Conservation (phyloP, 2,113 vertebrate genomes). For the Lepidothrix coronata region DNA sequence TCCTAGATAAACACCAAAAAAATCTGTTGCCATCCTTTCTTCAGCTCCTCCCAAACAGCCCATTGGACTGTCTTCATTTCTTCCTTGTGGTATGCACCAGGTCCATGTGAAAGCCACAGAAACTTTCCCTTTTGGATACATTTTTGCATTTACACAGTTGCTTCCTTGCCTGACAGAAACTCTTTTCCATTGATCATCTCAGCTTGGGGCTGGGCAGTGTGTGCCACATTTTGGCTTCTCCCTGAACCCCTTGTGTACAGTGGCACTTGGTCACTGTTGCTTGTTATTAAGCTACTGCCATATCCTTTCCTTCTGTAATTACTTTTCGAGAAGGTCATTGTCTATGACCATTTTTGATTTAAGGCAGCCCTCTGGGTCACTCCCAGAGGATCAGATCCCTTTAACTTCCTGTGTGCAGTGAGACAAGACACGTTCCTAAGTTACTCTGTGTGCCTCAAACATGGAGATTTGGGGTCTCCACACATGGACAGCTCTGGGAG, state of each 20-base stretch:
- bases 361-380: neutral
- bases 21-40: neutral
- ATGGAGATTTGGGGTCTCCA: neutral
- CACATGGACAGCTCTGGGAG: neutral
- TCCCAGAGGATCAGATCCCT: neutral
- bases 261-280: neutral
- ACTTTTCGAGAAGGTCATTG: neutral
- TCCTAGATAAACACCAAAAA: neutral
- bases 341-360: neutral
- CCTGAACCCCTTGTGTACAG: neutral
- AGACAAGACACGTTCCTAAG: neutral
- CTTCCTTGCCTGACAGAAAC: neutral
- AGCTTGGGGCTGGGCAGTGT: no score
- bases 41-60: neutral
- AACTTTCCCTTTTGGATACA: neutral
- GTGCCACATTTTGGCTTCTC: neutral
- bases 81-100: accelerated
- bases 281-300: neutral
- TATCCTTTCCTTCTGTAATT: neutral
- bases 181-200: neutral
- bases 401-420: neutral
- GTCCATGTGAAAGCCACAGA: neutral
- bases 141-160: neutral
- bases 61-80: neutral
- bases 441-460: neutral